These are phyloP conservation scores for Oryzias celebensis DNA, from an alignment of 2,113 vertebrate genomes.

Conservation along the genomic window DNA sequence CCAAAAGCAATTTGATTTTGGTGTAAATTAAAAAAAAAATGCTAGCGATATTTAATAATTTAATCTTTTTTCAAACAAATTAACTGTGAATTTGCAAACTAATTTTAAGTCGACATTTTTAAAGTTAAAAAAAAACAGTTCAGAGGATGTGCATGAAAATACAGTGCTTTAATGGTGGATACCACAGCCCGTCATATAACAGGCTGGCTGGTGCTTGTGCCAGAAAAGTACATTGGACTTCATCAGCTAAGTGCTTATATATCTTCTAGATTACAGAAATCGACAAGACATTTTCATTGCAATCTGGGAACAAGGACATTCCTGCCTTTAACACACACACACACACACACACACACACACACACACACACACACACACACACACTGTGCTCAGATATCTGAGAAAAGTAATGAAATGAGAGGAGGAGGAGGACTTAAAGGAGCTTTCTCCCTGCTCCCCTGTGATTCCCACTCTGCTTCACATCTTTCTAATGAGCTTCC, in stretches of 20 bases:
- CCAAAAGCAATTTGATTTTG: too few species aligned
- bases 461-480: slow-evolving; percentile 8
- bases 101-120: background rate
- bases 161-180: background rate
- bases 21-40: too few species aligned
- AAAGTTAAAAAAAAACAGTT: background rate
- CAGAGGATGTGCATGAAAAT: background rate
- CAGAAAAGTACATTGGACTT: slow-evolving; percentile 31
- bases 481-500: slow-evolving; percentile 57
- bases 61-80: too few species aligned
- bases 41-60: too few species aligned
- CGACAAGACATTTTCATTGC: slow-evolving; percentile 42
- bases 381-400: background rate
- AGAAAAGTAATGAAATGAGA: slow-evolving; percentile 7
- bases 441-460: background rate
- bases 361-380: background rate
- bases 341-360: background rate
- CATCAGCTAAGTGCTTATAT: slow-evolving; percentile 70
- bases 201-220: background rate
- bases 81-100: too few species aligned
- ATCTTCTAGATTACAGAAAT: slow-evolving; percentile 48
- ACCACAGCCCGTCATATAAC: background rate
- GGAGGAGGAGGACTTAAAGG: background rate
- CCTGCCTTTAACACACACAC: slow-evolving; percentile 3
- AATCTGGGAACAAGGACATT: slow-evolving; percentile 52